Conservation (phyloP, 2,797 vertebrate genomes). For the Parauchenoglanis ngamensis region DNA sequence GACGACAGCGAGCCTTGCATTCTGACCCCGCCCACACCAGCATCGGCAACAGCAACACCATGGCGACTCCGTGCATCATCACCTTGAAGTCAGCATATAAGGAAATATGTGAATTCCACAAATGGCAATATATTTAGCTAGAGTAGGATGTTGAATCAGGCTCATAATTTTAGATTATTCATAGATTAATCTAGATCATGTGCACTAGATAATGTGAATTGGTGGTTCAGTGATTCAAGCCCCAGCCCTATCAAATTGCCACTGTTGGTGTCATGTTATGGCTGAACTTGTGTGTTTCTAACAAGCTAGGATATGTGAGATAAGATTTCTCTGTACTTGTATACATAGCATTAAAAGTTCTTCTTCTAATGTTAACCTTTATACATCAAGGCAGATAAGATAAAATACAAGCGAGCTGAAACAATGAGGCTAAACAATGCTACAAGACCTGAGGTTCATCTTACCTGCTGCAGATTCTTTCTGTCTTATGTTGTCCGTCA, state of each 20-base stretch:
- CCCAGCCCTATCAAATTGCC: background rate
- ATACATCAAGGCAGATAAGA: background rate
- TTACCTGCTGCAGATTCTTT: constrained; percentile 53
- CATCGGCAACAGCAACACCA: constrained; percentile 78
- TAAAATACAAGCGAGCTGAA: constrained; percentile 41
- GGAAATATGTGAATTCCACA: constrained; percentile 1
- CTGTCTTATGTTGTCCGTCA: constrained; percentile 31
- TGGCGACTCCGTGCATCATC: constrained; percentile 75
- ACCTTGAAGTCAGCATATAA: constrained; percentile 53
- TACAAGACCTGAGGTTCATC: constrained; percentile 21
- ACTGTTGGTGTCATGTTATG: background rate
- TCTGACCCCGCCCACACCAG: constrained; percentile 71
- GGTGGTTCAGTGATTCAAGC: background rate
- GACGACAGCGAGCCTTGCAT: constrained; percentile 74
- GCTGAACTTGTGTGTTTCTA: background rate
- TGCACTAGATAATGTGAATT: background rate
- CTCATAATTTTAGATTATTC: background rate
- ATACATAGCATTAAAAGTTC: background rate
- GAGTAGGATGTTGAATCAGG: too few species aligned
- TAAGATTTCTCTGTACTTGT: background rate
- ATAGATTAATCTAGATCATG: background rate
- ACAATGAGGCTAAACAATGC: background rate
- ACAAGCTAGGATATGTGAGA: background rate
- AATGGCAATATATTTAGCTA: background rate
- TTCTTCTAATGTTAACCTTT: background rate